Evolutionary conservation across 2,797 vertebrate species (phyloP), one percentile per base, ranked within the genome.

Genomic region (Hoplostethus atlanticus): DNA sequence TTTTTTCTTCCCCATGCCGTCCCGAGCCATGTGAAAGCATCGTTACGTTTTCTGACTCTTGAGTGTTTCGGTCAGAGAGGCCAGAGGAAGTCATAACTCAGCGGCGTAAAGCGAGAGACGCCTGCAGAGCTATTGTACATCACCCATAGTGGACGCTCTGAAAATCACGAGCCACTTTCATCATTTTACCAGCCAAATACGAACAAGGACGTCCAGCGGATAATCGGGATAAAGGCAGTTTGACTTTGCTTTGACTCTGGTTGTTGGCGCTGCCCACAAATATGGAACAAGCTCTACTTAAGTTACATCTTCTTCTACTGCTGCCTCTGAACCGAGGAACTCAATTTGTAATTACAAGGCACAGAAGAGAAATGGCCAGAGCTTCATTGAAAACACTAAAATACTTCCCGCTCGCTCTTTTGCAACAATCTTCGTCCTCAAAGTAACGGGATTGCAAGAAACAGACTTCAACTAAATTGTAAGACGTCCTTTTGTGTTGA

Each of bases 11-110:
- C 72, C 77, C 54, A 54, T 31, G 21, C 34, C 64, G 21, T 78
- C 65, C 6, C 48, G 6, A 57, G 47, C 13, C 2, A 68, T 68
- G 74, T 38, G 11, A 78, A 81, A 36, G n/a, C 46, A 36, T 47
- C 5, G 2, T 28, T 25, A 68, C 1, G 21, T 21, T 21, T 21
- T 21, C 21, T 21, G 40, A 34, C 16, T 46, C 13, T 63, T 63
- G 12, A 15, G 12, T 47, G 1, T 47, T 46, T 38, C 1, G 42
- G 54, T 70, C 28, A 68, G 6, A 56, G 16, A 46, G 10, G 13
- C 15, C 10, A 21, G 31, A 71, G 46, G 36, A 74, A 68, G 46
- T 3, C 31, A 47, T 21, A 60, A 56, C n/a, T 69, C 28, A 52
- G 36, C 25, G 53, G 48, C 46, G 7, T 31, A 3, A 4, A 59